Evolutionary conservation across 2,113 vertebrate genomes (phyloP).

Genomic region (Tachycineta bicolor): DNA sequence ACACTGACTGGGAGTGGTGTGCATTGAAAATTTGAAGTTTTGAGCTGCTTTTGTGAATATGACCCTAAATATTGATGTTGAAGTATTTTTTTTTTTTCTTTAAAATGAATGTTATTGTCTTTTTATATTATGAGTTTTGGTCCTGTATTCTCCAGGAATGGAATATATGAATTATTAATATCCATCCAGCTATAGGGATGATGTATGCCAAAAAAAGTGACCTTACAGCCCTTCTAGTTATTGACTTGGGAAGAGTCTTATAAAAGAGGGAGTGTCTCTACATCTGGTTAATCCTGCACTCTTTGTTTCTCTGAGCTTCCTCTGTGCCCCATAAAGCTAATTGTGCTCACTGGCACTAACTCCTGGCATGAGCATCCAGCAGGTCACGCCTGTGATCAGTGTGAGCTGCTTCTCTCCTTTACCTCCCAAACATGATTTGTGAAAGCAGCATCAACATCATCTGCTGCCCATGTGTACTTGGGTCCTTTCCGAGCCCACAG

Average conservation of each 20-base stretch:
- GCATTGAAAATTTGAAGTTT: neutral
- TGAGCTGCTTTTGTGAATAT: neutral
- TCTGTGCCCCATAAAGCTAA: neutral
- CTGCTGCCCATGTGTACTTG: constrained; percentile 39
- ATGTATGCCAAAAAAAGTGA: neutral
- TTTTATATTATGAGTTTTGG: neutral
- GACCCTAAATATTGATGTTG: neutral
- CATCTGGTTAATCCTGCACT: neutral
- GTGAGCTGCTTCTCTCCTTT: neutral
- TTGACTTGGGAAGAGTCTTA: neutral
- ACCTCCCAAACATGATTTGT: neutral
- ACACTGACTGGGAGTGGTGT: neutral
- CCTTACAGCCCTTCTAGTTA: neutral
- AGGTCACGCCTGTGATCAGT: neutral
- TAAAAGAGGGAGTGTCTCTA: neutral
- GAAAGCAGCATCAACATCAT: constrained; percentile 25
- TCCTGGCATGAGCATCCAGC: neutral
- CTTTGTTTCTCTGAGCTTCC: neutral
- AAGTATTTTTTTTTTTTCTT: neutral
- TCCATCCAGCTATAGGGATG: neutral
- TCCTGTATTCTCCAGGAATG: neutral
- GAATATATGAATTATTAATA: neutral
- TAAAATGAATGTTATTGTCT: neutral
- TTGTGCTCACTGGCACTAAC: neutral
- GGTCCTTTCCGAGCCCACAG: neutral